Base-by-base conservation (phyloP, 2,888 invertebrate genomes). In the Parascotia fuliginaria region DNA sequence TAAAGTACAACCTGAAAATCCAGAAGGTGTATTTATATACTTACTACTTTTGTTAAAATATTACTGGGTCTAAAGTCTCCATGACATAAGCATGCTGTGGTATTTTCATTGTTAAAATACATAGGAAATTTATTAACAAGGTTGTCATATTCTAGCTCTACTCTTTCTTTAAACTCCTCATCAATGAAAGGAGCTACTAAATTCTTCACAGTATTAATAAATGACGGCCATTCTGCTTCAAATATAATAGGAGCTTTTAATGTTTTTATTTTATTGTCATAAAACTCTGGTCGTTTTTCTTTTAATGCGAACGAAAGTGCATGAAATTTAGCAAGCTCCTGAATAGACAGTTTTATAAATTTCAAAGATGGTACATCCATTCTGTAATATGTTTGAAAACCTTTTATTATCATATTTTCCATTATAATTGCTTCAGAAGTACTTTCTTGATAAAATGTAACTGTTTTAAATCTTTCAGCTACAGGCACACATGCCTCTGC, bases 371-470 rank as follows among this genome's bases (percentile, higher is more conserved):
- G 60, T 0, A 77, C 69, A n/a, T 81, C 73, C 63, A 77, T 70
- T 56, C 81, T 73, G 9, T 72, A 43, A 5, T 55, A 55, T 0
- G 77, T 81, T 22, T 38, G 66, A 13, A 75, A 89, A 6, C 80
- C 84, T 48, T 67, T 69, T 49, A 61, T 79, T 0, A 65, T 44
- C 3, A 85, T 7, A 42, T 87, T 85, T 42, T 86, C 83, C 31
- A 88, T 57, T 29, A 87, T 68, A 2, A 86, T 73, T 0, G 70
- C 55, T 34, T 81, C 70, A 9, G 50, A 36, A 15, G 60, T 61
- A 1, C 70, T 74, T 47, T 77, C 78, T 0, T 77, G 69, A 29
- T 77, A 84, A 36, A 65, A 55, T 62, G 77, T 80, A 0, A 73
- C 75, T 13, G 65, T 68, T 52, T 70, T 76, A 22, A 65, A 83